A percentile compares a stretch with the other conserved stretches of the same genome.
These are phyloP conservation scores for Melitaea cinxia DNA, from an alignment of 1,140 invertebrate genomes.

Conservation along the genomic window DNA sequence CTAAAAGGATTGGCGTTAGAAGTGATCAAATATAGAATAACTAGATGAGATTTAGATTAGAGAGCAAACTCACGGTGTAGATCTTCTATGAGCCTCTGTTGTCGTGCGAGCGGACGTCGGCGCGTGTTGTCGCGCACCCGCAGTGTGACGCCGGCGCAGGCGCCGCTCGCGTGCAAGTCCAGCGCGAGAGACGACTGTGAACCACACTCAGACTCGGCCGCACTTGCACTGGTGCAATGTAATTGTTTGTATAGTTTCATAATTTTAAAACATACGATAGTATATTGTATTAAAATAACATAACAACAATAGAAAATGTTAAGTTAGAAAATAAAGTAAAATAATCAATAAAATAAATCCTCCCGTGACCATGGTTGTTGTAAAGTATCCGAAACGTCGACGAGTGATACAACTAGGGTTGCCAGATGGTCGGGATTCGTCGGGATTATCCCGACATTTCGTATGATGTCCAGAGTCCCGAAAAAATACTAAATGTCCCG, in stretches of 20 bases:
- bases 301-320: background rate
- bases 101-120: slow-evolving; percentile 88
- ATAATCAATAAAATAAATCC: no score
- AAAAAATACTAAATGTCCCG: no score
- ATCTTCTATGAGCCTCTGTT: slow-evolving; percentile 87
- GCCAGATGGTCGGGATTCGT: no score
- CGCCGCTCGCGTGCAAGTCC: slow-evolving; percentile 86
- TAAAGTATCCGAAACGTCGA: no score
- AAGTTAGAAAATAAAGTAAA: background rate
- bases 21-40: background rate
- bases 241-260: slow-evolving; percentile 10
- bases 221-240: slow-evolving; percentile 54
- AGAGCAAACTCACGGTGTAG: slow-evolving; percentile 53
- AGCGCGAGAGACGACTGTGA: slow-evolving; percentile 88
- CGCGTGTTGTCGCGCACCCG: slow-evolving; percentile 87
- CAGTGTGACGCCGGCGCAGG: slow-evolving; percentile 87
- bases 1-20: no score
- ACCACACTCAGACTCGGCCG: slow-evolving; percentile 79
- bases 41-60: background rate
- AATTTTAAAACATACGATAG: background rate
- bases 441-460: no score
- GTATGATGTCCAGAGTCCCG: no score
- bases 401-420: no score
- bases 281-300: background rate
- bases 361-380: no score